Base-by-base conservation (phyloP, 2,113 vertebrate species). In the Bujurquina vittata region DNA sequence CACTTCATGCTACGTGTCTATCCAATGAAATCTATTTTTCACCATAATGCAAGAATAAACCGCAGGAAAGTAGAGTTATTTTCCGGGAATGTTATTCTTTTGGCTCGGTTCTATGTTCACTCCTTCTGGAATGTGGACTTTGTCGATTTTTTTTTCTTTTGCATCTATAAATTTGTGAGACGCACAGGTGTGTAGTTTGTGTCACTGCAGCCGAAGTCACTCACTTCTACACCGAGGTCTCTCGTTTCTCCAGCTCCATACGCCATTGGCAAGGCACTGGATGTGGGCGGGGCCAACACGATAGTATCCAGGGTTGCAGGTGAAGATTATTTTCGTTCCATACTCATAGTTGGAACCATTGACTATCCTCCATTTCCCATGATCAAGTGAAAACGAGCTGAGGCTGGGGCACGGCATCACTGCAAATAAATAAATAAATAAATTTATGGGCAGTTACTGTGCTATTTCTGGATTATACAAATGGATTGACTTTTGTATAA, bases 311-410 rank as follows among this genome's bases (percentile, higher is more conserved):
- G 97, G 97, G 91, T 98, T 98, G 91, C 98, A 99, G 87, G 94
- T 97, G 90, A 99, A 99, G 87, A 99, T 97, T 4, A 99, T 97
- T 94, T 97, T 98, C 43, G 98, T 99, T 91, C 97, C 95, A 59
- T 96, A 99, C 74, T 99, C 98, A 12, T 99, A 99, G 87, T 98
- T 97, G 2, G 98, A 99, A 20, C 98, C 98, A 83, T 99, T 99
- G 76, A 99, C 97, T 69, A 99, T 97, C 89, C 92, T 94, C 98
- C 98, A 99, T 92, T 97, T 97, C 84, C 98, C 98, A 10, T 99
- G 98, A 81, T 99, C 98, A 95, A 99, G 87, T 4, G 97, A 96
- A 91, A 99, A 99, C 57, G 98, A 98, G 93, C 98, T 97, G 80
- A 99, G 98, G 85, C 97, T 98, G 11, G 98, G 97, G 76, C 98